These are phyloP conservation scores for Saccostrea glomerata DNA, from an alignment of 1,140 invertebrate species.

Conservation along the genomic window DNA sequence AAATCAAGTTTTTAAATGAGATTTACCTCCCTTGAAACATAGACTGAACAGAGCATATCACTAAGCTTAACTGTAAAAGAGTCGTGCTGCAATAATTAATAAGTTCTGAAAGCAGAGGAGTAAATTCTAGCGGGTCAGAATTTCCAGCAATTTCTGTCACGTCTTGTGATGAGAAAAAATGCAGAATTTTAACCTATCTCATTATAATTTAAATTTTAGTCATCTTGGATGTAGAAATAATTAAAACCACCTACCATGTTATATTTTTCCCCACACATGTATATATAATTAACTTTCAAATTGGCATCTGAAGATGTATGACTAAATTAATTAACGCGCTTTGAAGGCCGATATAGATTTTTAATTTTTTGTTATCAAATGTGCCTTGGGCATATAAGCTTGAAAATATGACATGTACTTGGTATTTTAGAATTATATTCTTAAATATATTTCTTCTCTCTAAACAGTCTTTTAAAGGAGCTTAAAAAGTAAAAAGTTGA, in stretches of 20 bases:
- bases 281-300: not conserved
- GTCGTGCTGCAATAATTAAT: too few species aligned
- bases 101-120: too few species aligned
- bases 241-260: not conserved
- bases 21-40: conserved; percentile 29
- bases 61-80: too few species aligned
- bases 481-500: too few species aligned
- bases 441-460: too few species aligned
- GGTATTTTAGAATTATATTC: too few species aligned
- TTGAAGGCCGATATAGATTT: not conserved
- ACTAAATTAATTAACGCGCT: not conserved
- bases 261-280: not conserved
- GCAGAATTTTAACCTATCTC: not conserved
- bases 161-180: not conserved
- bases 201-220: not conserved
- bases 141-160: not conserved
- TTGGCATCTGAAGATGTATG: not conserved
- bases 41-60: not conserved
- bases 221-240: not conserved
- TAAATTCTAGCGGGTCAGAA: not conserved
- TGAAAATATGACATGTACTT: too few species aligned
- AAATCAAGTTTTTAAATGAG: not conserved
- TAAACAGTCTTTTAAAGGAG: too few species aligned
- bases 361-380: not conserved
- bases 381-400: not conserved